phyloP scores from a whole-genome alignment of 2,888 invertebrate genomes.

The Idaea straminata region DNA sequence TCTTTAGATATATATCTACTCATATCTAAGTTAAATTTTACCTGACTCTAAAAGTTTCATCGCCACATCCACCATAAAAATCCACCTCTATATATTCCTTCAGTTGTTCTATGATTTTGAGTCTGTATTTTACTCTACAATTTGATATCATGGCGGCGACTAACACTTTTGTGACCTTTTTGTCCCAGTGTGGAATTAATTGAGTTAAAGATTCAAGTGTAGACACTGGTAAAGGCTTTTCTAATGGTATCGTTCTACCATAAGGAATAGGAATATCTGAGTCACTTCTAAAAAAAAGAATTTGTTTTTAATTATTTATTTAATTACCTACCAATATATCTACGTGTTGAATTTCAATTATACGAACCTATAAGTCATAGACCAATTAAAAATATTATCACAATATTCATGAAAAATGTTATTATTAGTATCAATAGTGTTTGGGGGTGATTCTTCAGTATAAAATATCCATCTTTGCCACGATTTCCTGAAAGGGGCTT shows the following conservation, averaged over 20 bases:
- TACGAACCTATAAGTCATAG: constrained; percentile 77
- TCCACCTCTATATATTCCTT: constrained; percentile 8
- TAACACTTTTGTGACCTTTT: constrained; percentile 60
- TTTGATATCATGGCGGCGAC: constrained; percentile 34
- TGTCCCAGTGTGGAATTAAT: constrained; percentile 43
- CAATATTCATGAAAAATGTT: constrained; percentile 51
- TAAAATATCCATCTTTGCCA: constrained; percentile 83
- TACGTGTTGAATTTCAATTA: not conserved
- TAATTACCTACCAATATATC: not conserved
- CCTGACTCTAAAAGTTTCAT: constrained; percentile 70
- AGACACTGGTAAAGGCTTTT: constrained; percentile 18
- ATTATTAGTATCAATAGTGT: constrained; percentile 70
- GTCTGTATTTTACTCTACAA: constrained; percentile 5
- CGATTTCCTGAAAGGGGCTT: constrained; percentile 38
- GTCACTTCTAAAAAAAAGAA: not conserved
- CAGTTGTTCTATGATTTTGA: constrained; percentile 6
- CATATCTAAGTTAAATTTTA: not conserved
- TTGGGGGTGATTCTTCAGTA: constrained; percentile 82
- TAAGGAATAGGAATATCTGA: constrained; percentile 77
- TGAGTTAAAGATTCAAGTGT: not conserved
- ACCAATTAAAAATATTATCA: constrained; percentile 79
- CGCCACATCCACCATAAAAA: constrained; percentile 83
- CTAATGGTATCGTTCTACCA: constrained; percentile 69
- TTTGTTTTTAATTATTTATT: not conserved
- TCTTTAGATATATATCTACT: no score